Percentiles rank a stretch among this genome's conserved stretches.
Evolutionary conservation across 1,140 invertebrate species (phyloP).

Genomic region (Metopolophium dirhodum): DNA sequence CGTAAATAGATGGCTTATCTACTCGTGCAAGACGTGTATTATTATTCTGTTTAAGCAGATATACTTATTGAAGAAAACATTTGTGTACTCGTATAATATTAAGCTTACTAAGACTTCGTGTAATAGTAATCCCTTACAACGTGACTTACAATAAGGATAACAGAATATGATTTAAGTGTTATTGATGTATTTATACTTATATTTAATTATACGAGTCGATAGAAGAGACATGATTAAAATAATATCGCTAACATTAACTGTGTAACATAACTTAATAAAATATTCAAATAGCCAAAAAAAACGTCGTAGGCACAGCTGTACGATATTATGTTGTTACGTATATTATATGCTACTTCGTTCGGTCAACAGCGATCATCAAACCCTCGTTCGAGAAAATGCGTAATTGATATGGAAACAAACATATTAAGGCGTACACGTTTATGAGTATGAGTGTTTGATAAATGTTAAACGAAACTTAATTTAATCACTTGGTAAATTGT

Average conservation of each 20-base stretch:
- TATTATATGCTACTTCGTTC: too few relatives aligned
- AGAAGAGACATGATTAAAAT: not conserved
- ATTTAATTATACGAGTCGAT: not conserved
- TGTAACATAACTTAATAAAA: not conserved
- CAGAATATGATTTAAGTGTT: not conserved
- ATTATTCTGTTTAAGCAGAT: slow-evolving; percentile 6
- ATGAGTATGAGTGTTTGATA: not conserved
- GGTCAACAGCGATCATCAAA: not conserved
- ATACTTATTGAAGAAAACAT: slow-evolving; percentile 10
- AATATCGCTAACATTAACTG: too few relatives aligned
- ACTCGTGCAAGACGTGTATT: not conserved
- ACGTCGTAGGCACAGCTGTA: too few relatives aligned
- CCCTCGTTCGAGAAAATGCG: not conserved
- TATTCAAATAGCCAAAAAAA: not conserved
- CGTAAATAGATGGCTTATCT: not conserved
- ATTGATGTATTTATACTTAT: not conserved
- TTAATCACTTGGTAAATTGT: not conserved
- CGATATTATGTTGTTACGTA: not conserved
- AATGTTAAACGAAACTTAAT: not conserved
- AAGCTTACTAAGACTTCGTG: not conserved
- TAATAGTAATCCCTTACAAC: not conserved
- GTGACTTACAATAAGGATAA: not conserved
- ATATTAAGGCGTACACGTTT: not conserved
- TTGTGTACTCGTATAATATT: not conserved
- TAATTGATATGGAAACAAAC: not conserved